A percentile compares a stretch with the other conserved stretches of the same genome.
Evolutionary conservation across 1,140 invertebrate species (phyloP).

Genomic region (Drosophila mauritiana): DNA sequence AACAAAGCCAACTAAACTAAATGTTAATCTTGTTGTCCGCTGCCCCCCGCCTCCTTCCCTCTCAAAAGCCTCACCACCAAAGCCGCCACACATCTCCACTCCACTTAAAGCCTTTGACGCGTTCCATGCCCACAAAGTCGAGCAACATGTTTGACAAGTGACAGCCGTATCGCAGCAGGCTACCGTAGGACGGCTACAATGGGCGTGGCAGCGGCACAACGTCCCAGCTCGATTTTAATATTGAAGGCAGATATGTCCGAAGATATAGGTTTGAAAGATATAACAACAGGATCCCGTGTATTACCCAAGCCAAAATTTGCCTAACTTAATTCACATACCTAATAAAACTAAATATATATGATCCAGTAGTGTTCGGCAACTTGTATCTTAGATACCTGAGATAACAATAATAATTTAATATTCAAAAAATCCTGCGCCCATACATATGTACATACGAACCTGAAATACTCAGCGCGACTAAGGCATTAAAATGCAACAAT

Average conservation of each 20-base stretch:
- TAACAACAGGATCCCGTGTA: background rate
- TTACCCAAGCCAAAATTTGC: no score
- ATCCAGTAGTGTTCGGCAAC: no score
- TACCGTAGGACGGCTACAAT: constrained; percentile 1
- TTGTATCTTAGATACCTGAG: constrained; percentile 9
- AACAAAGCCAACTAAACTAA: constrained; percentile 66
- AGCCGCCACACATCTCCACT: background rate
- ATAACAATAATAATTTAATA: constrained; percentile 79
- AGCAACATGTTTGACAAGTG: constrained; percentile 69
- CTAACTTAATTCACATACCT: no score
- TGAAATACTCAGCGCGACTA: constrained; percentile 40
- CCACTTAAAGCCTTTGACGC: constrained; percentile 44
- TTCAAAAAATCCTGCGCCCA: constrained; percentile 67
- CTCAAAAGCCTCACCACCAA: background rate
- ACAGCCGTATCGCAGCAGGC: constrained; percentile 41
- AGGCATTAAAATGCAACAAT: constrained; percentile 82
- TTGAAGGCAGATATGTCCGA: no score
- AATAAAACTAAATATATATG: no score
- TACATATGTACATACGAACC: constrained; percentile 34
- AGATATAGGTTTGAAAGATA: background rate
- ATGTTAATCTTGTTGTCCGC: constrained; percentile 53
- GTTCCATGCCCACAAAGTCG: constrained; percentile 49
- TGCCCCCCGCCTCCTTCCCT: background rate
- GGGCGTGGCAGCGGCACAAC: constrained; percentile 19
- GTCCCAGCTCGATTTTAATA: background rate